Evolutionary conservation across 2,113 vertebrate genomes (phyloP), one percentile per base, ranked within the genome.

Genomic region (Plectropomus leopardus): DNA sequence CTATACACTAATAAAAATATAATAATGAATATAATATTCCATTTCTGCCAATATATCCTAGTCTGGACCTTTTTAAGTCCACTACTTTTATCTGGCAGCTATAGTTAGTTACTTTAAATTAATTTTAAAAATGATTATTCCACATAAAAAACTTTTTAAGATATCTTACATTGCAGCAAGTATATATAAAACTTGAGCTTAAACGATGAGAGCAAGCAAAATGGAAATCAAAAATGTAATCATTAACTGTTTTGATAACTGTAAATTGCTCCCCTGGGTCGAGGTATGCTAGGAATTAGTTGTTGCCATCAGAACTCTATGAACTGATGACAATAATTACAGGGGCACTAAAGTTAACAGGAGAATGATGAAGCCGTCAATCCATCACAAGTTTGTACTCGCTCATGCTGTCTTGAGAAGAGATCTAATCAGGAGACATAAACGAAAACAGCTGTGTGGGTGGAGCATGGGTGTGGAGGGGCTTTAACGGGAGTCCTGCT

Each of bases 361-460:
- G 16, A 50, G 57, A 63, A 21, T 17, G 45, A 57, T 21, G n/a
- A 16, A 64, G 40, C 59, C 17, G 51, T 58, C 23, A 32, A 1
- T 40, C 28, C 8, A 44, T 26, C 11, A 19, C 47, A 32, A n/a
- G 44, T 68, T 44, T 66, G 23, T 15, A 40, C 42, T 59, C 16
- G 13, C 32, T 26, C 5, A 26, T 34, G 16, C 21, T 3, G 1
- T 23, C 24, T 21, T 14, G 19, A 24, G 42, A 36, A 8, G 7
- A 76, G 10, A 7, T 36, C 23, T 58, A 64, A 44, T 42, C 24
- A 17, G 17, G 24, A 17, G 36, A 13, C 28, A 28, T 7, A 8
- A 30, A 57, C 72, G 54, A 64, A 44, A 58, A 14, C 72, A 69
- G 61, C 67, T 70, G 71, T 77, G 72, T 73, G 67, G 55, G 45